phyloP scores from a whole-genome alignment of 2,888 invertebrate species.

The Melanostoma mellinum region DNA sequence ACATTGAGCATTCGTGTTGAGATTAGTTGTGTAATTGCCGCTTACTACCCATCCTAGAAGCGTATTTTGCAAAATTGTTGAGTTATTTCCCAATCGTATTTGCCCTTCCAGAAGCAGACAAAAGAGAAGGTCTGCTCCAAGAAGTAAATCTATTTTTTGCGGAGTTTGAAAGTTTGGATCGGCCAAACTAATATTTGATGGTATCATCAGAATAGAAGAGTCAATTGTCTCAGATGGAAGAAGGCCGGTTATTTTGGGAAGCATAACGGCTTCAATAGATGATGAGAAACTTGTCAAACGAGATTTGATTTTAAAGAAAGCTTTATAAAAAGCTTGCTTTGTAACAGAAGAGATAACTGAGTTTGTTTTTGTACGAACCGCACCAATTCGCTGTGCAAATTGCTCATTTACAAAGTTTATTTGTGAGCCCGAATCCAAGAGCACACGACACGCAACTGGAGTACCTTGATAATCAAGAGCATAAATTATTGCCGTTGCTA shows the following conservation, averaged over 20 bases:
- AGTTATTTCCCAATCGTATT: constrained; percentile 19
- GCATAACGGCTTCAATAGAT: constrained; percentile 4
- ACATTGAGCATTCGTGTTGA: constrained; percentile 77
- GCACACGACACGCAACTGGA: neutral
- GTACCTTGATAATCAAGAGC: constrained; percentile 17
- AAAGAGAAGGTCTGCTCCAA: constrained; percentile 26
- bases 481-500: constrained; percentile 18
- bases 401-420: constrained; percentile 6
- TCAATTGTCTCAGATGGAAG: constrained; percentile 7
- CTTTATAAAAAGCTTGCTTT: neutral
- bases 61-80: constrained; percentile 27
- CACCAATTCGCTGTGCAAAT: constrained; percentile 4
- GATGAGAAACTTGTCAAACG: neutral
- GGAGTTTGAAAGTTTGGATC: constrained; percentile 36
- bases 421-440: neutral
- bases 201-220: neutral
- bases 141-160: constrained; percentile 20
- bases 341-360: constrained; percentile 5
- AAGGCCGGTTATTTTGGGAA: constrained; percentile 1
- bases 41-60: constrained; percentile 29
- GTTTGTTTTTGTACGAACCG: neutral
- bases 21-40: neutral
- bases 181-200: constrained; percentile 13
- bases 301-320: neutral
- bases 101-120: constrained; percentile 14